Conservation (phyloP, 2,797 vertebrate genomes). For the Neopelma chrysocephalum region DNA sequence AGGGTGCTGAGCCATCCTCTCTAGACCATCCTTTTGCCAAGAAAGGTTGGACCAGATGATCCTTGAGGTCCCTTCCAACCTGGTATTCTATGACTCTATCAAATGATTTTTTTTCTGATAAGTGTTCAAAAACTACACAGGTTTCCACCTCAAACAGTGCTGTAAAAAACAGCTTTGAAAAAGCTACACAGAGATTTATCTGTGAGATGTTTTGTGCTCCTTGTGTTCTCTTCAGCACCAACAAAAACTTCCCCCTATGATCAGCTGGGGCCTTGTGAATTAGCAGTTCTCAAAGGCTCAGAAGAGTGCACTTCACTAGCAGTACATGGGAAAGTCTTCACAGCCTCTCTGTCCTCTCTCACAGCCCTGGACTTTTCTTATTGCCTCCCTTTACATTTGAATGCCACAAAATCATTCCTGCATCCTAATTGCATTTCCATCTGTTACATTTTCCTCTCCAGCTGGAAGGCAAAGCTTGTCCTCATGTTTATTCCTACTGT, state of each 20-base stretch:
- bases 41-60: not conserved
- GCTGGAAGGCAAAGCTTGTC: not conserved
- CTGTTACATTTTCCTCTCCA: not conserved
- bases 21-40: not conserved
- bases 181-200: not conserved
- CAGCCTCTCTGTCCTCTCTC: not conserved
- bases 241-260: not conserved
- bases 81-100: not conserved
- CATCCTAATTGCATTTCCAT: not conserved
- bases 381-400: not conserved
- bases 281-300: not conserved
- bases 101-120: not conserved
- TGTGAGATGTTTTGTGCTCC: not conserved
- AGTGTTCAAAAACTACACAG: not conserved
- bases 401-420: not conserved
- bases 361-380: not conserved
- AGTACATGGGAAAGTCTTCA: not conserved
- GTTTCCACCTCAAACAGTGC: not conserved
- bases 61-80: not conserved
- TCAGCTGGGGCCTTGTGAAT: not conserved
- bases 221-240: not conserved
- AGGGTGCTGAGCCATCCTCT: not conserved
- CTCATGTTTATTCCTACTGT: not conserved
- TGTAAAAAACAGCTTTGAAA: not conserved
- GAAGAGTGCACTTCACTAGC: not conserved